Evolutionary conservation across 2,113 vertebrate species (phyloP).

Genomic region (Nerophis ophidion): DNA sequence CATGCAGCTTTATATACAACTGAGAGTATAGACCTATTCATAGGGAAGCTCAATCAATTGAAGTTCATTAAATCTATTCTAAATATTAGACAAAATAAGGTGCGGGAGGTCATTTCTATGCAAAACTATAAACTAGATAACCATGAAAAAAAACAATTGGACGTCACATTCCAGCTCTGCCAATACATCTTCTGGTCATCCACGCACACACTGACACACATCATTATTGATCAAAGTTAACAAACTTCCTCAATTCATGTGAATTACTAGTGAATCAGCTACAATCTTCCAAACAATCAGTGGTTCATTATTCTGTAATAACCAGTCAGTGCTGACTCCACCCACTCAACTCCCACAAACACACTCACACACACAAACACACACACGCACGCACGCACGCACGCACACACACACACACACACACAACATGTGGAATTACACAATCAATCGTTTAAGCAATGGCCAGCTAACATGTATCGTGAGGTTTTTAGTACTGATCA

Average conservation of each 20-base stretch:
- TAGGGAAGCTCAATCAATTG: not conserved
- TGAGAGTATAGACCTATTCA: constrained; percentile 2
- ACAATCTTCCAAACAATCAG: too few relatives aligned
- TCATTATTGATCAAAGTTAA: too few relatives aligned
- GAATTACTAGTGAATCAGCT: too few relatives aligned
- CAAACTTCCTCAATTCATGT: too few relatives aligned
- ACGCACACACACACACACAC: constrained; percentile 8
- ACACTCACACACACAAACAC: constrained; percentile 30
- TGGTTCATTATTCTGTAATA: too few relatives aligned
- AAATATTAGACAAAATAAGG: too few relatives aligned
- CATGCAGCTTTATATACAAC: constrained; percentile 14
- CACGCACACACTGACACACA: not conserved
- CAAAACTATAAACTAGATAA: not conserved
- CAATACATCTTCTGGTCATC: constrained; percentile 41
- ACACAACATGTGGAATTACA: constrained; percentile 42
- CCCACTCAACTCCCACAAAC: not conserved
- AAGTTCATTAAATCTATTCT: too few relatives aligned
- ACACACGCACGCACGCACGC: not conserved
- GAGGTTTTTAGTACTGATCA: constrained; percentile 36
- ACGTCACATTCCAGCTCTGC: constrained; percentile 60
- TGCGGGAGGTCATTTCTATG: too few relatives aligned
- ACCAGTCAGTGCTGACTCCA: not conserved
- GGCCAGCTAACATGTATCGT: constrained; percentile 36
- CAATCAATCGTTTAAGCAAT: constrained; percentile 40
- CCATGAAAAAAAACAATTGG: not conserved